These are phyloP conservation scores for Cosmia pyralina DNA, from an alignment of 2,888 invertebrate species.

Conservation along the genomic window DNA sequence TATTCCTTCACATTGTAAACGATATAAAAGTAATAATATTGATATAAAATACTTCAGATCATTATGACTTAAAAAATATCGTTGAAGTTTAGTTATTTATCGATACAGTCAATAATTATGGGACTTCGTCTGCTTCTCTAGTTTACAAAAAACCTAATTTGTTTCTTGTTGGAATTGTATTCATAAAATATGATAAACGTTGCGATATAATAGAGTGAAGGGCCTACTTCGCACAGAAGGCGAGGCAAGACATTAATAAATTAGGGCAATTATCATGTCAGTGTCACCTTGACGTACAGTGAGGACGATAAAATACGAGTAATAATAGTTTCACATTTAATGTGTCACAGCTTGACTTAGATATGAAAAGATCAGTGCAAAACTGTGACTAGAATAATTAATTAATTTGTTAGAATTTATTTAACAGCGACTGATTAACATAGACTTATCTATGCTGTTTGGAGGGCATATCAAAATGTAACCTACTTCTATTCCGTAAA, in stretches of 20 bases:
- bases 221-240: constrained; percentile 71
- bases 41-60: constrained; percentile 26
- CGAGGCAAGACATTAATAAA: constrained; percentile 77
- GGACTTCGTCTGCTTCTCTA: neutral
- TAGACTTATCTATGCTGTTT: constrained; percentile 17
- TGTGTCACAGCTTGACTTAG: constrained; percentile 33
- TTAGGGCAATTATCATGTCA: constrained; percentile 80
- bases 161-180: constrained; percentile 39
- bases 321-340: constrained; percentile 28
- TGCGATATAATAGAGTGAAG: constrained; percentile 71
- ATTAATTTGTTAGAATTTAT: constrained; percentile 12
- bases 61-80: neutral
- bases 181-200: constrained; percentile 52
- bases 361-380: constrained; percentile 31
- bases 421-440: constrained; percentile 7
- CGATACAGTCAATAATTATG: constrained; percentile 16
- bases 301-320: constrained; percentile 58
- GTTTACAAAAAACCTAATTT: constrained; percentile 16
- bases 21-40: constrained; percentile 27
- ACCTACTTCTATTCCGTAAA: neutral
- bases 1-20: constrained; percentile 45
- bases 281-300: constrained; percentile 76
- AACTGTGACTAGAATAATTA: constrained; percentile 17
- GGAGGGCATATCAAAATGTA: constrained; percentile 3
- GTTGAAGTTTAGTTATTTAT: constrained; percentile 7